A percentile compares a stretch with the other conserved stretches of the same genome.
These are phyloP conservation scores for Torymus auratus DNA, from an alignment of 2,888 invertebrate genomes.

Conservation along the genomic window DNA sequence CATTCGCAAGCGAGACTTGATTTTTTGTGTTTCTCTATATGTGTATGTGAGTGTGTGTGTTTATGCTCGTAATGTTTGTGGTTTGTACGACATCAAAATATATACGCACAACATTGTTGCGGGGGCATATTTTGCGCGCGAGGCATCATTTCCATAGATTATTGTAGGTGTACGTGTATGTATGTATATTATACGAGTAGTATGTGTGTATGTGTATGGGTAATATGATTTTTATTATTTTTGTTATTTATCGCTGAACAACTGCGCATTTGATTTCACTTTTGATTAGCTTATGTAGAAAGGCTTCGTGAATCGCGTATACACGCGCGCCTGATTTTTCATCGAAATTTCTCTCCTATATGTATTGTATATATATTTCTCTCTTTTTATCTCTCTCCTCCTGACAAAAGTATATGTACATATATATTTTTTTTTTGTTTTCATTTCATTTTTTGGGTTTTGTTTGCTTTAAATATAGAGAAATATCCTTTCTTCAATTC, in stretches of 20 bases:
- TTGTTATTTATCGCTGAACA: too few relatives aligned
- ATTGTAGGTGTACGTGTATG: too few relatives aligned
- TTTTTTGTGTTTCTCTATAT: slow-evolving; percentile 20
- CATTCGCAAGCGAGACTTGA: slow-evolving; percentile 12
- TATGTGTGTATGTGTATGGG: too few relatives aligned
- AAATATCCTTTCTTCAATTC: slow-evolving; percentile 47
- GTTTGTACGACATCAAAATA: slow-evolving; percentile 30
- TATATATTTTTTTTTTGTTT: slow-evolving; percentile 42
- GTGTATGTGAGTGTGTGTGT: too few relatives aligned
- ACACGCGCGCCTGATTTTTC: too few relatives aligned
- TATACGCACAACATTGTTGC: slow-evolving; percentile 39
- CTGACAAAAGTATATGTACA: slow-evolving; percentile 55
- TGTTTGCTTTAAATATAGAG: slow-evolving; percentile 44
- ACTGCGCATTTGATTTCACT: too few relatives aligned
- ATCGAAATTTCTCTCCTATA: background rate
- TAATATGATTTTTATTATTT: too few relatives aligned
- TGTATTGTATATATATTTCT: slow-evolving; percentile 26
- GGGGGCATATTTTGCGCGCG: slow-evolving; percentile 6
- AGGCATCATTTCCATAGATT: slow-evolving; percentile 14
- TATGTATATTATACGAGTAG: too few relatives aligned
- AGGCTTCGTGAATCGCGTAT: too few relatives aligned
- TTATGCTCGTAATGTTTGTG: too few relatives aligned
- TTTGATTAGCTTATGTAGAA: too few relatives aligned
- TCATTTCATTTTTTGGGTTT: too few relatives aligned
- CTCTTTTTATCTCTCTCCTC: slow-evolving; percentile 25